Base-by-base conservation (phyloP, 2,888 invertebrate genomes). In the Lasiommata megera region DNA sequence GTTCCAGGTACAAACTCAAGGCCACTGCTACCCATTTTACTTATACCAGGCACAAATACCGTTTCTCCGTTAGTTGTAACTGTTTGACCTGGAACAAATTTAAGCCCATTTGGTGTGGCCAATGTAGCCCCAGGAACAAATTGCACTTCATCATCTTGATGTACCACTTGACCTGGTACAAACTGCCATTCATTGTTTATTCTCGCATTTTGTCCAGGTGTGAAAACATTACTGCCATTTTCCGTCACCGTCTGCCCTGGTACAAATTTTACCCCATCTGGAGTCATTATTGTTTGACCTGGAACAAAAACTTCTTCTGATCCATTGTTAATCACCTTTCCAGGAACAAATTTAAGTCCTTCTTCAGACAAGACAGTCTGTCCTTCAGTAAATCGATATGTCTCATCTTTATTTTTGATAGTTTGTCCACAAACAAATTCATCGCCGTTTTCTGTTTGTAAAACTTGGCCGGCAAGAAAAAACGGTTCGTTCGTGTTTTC, bases 391-490 rank as follows among this genome's bases (percentile, higher is more conserved):
- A 93, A 94, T 65, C 92, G 92, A 61, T 79, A 80, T 0, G 88
- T 77, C 0, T 92, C 92, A 59, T 93, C 92, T 66, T 90, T 92
- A 23, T 84, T 88, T 73, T 92, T 92, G 17, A 93, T 83, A 46
- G 92, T 92, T 79, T 94, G 94, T 6, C 94, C 94, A 67, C 93
- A 93, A 58, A 94, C 80, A 74, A 94, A 94, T 67, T 91, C 88
- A 71, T 92, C 91, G 6, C 91, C 88, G 55, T 88, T 84, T 18
- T 82, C 74, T 3, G 94, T 94, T 58, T 92, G 90, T 9, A 95
- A 78, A 0, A 93, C 93, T 82, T 95, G 94, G 0, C 95, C 94
- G 28, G 94, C 94, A 34, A 95, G 85, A 78, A 96, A 96, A 63
- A 94, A 92, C 0, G 94, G 92, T 51, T 91, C 90, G 47, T 92